phyloP scores from a whole-genome alignment of 1,140 invertebrate species.

The Tetramorium simillimum region DNA sequence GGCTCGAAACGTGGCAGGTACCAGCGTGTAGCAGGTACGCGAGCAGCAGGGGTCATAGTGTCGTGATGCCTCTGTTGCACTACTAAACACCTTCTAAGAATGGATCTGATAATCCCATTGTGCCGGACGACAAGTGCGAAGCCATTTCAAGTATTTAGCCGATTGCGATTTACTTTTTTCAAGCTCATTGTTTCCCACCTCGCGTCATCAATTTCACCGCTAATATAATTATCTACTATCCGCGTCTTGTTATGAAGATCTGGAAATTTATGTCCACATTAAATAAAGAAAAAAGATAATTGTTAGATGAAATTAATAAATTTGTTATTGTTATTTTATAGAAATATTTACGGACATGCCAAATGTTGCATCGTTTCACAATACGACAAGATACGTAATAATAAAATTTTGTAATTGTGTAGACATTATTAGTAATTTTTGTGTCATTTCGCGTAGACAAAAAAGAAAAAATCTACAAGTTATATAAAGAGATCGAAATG shows the following conservation, averaged over 20 bases:
- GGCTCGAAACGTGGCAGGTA: conserved; percentile 29
- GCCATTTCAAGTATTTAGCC: conserved; percentile 70
- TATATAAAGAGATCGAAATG: neutral
- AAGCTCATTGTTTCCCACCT: neutral
- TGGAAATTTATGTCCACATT: neutral
- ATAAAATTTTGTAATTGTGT: neutral
- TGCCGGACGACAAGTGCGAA: conserved; percentile 78
- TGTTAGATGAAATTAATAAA: neutral
- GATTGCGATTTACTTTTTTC: conserved; percentile 22
- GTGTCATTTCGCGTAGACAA: neutral
- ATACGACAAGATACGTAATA: neutral
- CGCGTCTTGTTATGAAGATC: neutral
- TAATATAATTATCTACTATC: neutral
- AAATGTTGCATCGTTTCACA: neutral
- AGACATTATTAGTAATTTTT: neutral
- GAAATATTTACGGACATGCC: neutral
- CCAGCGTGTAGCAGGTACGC: conserved; percentile 66
- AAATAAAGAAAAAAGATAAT: neutral
- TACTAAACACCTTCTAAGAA: conserved; percentile 77
- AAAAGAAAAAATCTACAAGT: neutral
- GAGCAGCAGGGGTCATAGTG: conserved; percentile 73
- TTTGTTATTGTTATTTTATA: neutral
- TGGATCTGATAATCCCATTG: conserved; percentile 74
- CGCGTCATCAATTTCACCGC: neutral
- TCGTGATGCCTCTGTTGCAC: conserved; percentile 73